phyloP scores from a whole-genome alignment of 2,888 invertebrate genomes.

The Cyclophora punctaria region DNA sequence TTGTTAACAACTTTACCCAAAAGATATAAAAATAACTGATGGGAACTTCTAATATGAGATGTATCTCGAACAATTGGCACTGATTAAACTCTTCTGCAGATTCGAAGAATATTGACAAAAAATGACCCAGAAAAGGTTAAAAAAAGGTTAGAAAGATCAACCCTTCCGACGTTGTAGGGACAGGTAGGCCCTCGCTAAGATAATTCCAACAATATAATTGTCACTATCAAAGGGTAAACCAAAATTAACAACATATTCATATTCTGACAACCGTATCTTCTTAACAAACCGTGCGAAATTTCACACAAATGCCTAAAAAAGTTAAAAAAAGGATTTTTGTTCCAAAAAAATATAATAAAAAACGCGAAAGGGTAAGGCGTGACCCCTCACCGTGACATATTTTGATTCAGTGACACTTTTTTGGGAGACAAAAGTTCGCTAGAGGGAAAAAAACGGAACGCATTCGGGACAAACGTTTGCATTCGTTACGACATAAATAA shows the following conservation, averaged over 20 bases:
- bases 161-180: constrained; percentile 49
- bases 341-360: constrained; percentile 28
- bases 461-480: too few species aligned
- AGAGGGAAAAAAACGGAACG: too few species aligned
- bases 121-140: constrained; percentile 32
- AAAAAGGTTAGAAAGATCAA: constrained; percentile 59
- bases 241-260: constrained; percentile 69
- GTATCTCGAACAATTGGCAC: constrained; percentile 25
- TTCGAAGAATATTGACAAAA: constrained; percentile 49
- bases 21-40: not conserved
- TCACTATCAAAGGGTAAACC: constrained; percentile 54
- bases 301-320: constrained; percentile 39
- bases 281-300: constrained; percentile 72
- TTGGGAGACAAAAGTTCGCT: constrained; percentile 7
- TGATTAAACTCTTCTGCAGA: constrained; percentile 45
- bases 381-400: constrained; percentile 41
- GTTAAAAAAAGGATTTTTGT: constrained; percentile 30
- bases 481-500: too few species aligned
- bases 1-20: not conserved
- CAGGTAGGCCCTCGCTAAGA: constrained; percentile 55
- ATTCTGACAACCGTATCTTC: constrained; percentile 49
- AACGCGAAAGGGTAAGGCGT: constrained; percentile 41
- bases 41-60: too few species aligned
- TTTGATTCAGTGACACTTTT: constrained; percentile 35
- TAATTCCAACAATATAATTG: constrained; percentile 42